These are phyloP conservation scores for Mungos mungo DNA, from an alignment of 2,113 vertebrate species.

Conservation along the genomic window DNA sequence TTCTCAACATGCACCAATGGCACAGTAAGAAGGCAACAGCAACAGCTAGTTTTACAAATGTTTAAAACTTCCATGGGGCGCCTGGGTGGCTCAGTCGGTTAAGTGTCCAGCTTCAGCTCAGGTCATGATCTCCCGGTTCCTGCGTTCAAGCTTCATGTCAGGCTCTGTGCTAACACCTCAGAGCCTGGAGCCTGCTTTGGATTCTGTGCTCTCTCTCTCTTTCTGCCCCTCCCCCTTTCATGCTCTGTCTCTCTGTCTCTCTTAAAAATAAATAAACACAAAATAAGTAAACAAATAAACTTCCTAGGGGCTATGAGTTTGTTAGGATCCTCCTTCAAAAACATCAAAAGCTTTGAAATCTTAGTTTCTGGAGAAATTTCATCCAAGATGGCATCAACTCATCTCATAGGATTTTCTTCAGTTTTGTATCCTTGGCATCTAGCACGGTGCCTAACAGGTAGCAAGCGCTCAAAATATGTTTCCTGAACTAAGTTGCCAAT, in stretches of 20 bases:
- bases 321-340: background rate
- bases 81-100: no score
- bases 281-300: background rate
- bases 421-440: background rate
- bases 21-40: background rate
- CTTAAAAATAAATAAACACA: no score
- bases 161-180: no score
- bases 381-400: background rate
- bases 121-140: no score
- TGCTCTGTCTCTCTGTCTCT: no score
- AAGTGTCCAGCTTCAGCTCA: no score
- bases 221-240: no score
- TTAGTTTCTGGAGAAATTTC: constrained; percentile 3
- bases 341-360: background rate
- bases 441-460: background rate
- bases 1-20: background rate
- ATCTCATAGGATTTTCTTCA: background rate
- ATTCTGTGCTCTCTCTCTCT: no score
- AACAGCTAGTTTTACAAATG: background rate
- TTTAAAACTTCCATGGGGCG: background rate
- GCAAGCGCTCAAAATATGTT: background rate
- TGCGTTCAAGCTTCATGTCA: no score
- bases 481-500: background rate
- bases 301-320: background rate
- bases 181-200: no score